Evolutionary conservation across 1,140 invertebrate species (phyloP).

Genomic region (Drosophila quadrilineata): DNA sequence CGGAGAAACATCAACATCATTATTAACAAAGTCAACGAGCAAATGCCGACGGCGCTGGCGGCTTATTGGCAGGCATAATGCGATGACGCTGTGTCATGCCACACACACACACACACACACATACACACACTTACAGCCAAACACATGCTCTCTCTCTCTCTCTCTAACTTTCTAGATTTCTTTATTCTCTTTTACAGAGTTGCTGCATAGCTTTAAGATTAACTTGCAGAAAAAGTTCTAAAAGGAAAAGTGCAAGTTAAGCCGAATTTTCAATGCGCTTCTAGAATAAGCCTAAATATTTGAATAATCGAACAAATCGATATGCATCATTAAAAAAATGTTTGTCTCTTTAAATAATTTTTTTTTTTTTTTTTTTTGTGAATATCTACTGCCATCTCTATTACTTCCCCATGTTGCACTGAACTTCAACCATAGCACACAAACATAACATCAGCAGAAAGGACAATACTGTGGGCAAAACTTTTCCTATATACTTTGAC

Average conservation of each 20-base stretch:
- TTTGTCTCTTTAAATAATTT: neutral
- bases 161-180: too few species aligned
- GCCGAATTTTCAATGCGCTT: constrained; percentile 1
- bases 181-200: too few species aligned
- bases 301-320: neutral
- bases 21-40: constrained; percentile 71
- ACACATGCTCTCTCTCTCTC: too few species aligned
- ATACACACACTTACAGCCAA: too few species aligned
- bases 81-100: constrained; percentile 42
- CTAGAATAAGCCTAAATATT: too few species aligned
- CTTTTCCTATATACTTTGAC: too few species aligned
- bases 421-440: too few species aligned
- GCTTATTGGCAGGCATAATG: constrained; percentile 47
- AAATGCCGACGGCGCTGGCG: constrained; percentile 9
- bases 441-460: constrained; percentile 2
- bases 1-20: constrained; percentile 54
- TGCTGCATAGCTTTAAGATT: constrained; percentile 30
- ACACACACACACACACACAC: too few species aligned
- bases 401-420: too few species aligned
- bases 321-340: neutral
- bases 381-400: too few species aligned
- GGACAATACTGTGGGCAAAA: constrained; percentile 18
- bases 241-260: neutral
- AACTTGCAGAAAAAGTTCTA: constrained; percentile 12
- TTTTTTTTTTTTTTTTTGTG: too few species aligned